These are phyloP conservation scores for Smittia aterrima DNA, from an alignment of 2,888 invertebrate genomes.

Conservation along the genomic window DNA sequence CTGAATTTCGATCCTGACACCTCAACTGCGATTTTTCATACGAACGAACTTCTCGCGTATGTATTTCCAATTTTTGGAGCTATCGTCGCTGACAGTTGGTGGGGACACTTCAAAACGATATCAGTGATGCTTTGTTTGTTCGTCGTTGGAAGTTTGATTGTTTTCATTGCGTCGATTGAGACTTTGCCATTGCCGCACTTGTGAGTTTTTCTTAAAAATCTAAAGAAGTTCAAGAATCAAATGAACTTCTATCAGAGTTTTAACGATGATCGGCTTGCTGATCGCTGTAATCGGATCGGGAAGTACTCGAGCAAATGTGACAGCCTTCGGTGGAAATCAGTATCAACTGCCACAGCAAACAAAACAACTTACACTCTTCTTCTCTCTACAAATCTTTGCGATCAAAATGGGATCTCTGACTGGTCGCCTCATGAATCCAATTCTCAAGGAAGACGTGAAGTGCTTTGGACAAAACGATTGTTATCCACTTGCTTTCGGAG, in stretches of 20 bases:
- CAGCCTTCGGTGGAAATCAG: slow-evolving; percentile 64
- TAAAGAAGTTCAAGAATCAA: not conserved
- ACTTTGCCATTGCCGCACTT: not conserved
- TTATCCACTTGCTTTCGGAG: slow-evolving; percentile 59
- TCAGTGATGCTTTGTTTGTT: not conserved
- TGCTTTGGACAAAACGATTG: slow-evolving; percentile 55
- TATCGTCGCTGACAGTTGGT: slow-evolving; percentile 22
- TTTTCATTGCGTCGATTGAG: not conserved
- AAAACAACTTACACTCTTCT: slow-evolving; percentile 56
- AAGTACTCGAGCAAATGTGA: slow-evolving; percentile 63
- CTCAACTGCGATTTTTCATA: slow-evolving; percentile 26
- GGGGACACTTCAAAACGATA: slow-evolving; percentile 27
- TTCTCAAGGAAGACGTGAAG: slow-evolving; percentile 54
- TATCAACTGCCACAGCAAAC: slow-evolving; percentile 54
- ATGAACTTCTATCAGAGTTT: not conserved
- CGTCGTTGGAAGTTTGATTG: not conserved
- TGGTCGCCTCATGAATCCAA: slow-evolving; percentile 60
- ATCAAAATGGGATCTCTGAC: slow-evolving; percentile 56
- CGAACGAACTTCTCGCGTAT: not conserved
- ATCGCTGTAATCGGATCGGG: slow-evolving; percentile 61
- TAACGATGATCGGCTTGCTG: slow-evolving; percentile 47
- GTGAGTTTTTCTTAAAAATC: not conserved
- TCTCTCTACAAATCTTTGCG: slow-evolving; percentile 61
- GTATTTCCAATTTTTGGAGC: slow-evolving; percentile 30
- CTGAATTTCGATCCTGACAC: slow-evolving; percentile 19